Conservation (phyloP, 2,113 vertebrate genomes). For the Thunnus thynnus region DNA sequence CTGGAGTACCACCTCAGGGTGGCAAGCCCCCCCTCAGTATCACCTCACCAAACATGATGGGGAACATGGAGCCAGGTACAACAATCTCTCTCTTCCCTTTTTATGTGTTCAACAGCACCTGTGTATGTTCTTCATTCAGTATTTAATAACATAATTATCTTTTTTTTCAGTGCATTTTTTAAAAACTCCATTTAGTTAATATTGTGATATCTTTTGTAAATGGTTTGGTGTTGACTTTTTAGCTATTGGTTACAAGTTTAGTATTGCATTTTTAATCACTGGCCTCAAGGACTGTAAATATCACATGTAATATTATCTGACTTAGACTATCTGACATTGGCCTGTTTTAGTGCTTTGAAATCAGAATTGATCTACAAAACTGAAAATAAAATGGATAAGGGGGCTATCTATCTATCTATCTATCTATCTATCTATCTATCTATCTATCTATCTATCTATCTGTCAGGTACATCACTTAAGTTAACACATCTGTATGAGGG, state of each 20-base stretch:
- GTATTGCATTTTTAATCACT: background rate
- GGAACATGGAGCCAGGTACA: constrained; percentile 92
- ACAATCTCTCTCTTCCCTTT: background rate
- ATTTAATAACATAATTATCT: background rate
- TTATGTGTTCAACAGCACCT: background rate
- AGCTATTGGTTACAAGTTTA: background rate
- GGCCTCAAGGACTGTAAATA: background rate
- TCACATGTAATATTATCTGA: background rate
- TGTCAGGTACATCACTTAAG: constrained; percentile 7
- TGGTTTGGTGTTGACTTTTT: background rate
- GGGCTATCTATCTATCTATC: background rate
- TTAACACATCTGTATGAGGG: constrained; percentile 53
- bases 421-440: too few relatives aligned
- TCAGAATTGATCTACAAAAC: background rate
- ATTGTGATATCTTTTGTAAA: background rate
- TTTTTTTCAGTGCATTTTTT: background rate
- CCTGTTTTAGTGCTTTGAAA: background rate
- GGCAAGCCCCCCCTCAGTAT: constrained; percentile 93
- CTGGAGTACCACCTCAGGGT: constrained; percentile 93
- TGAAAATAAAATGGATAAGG: constrained; percentile 7
- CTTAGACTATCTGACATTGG: background rate
- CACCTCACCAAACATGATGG: constrained; percentile 98
- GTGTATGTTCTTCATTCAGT: background rate
- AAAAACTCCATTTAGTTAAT: background rate
- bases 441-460: too few relatives aligned